Evolutionary conservation across 2,113 vertebrate genomes (phyloP).

Genomic region (Alosa alosa): DNA sequence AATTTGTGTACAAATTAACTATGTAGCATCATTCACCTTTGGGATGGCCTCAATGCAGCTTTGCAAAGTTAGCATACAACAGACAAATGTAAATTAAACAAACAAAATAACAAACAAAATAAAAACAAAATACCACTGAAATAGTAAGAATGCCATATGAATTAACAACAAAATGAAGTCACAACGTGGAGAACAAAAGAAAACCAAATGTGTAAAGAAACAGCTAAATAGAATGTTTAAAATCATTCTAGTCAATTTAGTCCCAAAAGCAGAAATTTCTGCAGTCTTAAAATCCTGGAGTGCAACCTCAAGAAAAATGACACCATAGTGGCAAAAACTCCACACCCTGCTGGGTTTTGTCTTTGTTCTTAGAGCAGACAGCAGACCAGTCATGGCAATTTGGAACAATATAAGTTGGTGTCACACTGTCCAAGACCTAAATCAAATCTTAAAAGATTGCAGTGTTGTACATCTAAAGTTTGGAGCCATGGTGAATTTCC

Average conservation of each 20-base stretch:
- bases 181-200: too few relatives aligned
- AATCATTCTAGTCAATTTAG: too few relatives aligned
- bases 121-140: background rate
- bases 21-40: background rate
- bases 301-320: too few relatives aligned
- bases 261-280: too few relatives aligned
- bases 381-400: background rate
- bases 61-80: background rate
- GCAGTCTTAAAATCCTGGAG: too few relatives aligned
- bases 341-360: too few relatives aligned
- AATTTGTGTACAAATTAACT: background rate
- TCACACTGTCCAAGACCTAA: background rate
- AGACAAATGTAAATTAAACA: background rate
- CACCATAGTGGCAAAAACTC: too few relatives aligned
- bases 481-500: background rate
- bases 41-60: background rate
- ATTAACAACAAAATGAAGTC: too few relatives aligned
- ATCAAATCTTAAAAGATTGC: background rate
- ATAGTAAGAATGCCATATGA: too few relatives aligned
- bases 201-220: too few relatives aligned
- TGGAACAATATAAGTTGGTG: background rate
- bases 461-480: background rate
- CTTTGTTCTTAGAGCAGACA: background rate
- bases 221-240: too few relatives aligned
- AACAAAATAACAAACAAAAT: background rate